phyloP scores from a whole-genome alignment of 2,113 vertebrate species.

The Lagopus muta region DNA sequence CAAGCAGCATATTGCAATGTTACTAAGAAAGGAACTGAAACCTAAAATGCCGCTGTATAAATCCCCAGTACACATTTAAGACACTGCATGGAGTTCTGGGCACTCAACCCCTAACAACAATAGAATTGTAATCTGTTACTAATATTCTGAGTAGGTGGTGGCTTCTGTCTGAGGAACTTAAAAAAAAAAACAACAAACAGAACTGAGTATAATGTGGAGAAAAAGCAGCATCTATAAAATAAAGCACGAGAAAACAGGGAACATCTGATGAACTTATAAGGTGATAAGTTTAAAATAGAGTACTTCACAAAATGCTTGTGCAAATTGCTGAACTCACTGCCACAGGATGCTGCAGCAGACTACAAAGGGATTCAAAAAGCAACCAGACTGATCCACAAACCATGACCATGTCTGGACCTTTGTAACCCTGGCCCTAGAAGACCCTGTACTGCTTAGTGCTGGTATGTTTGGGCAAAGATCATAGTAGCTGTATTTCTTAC shows the following conservation, averaged over 20 bases:
- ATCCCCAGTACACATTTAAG: not conserved
- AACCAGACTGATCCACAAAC: not conserved
- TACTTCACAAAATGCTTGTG: not conserved
- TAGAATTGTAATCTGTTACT: not conserved
- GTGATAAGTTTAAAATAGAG: not conserved
- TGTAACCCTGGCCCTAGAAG: not conserved
- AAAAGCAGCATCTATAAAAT: not conserved
- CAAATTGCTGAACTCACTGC: not conserved
- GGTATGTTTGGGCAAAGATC: not conserved
- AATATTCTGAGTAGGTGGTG: not conserved
- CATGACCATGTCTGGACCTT: not conserved
- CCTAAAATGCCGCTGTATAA: constrained; percentile 3
- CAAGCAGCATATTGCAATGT: not conserved
- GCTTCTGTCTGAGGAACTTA: not conserved
- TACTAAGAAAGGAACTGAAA: constrained; percentile 1
- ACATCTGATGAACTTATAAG: not conserved
- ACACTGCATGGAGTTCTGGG: not conserved
- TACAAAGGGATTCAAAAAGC: not conserved
- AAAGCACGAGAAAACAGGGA: not conserved
- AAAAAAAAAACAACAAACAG: not conserved
- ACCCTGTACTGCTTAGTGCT: not conserved
- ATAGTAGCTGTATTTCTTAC: not conserved
- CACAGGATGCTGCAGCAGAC: not conserved
- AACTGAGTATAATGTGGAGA: not conserved
- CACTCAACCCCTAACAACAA: not conserved